Percentiles rank a stretch among this genome's conserved stretches.
Conservation (phyloP, 2,113 vertebrate genomes). For the Tyrannus savana region DNA sequence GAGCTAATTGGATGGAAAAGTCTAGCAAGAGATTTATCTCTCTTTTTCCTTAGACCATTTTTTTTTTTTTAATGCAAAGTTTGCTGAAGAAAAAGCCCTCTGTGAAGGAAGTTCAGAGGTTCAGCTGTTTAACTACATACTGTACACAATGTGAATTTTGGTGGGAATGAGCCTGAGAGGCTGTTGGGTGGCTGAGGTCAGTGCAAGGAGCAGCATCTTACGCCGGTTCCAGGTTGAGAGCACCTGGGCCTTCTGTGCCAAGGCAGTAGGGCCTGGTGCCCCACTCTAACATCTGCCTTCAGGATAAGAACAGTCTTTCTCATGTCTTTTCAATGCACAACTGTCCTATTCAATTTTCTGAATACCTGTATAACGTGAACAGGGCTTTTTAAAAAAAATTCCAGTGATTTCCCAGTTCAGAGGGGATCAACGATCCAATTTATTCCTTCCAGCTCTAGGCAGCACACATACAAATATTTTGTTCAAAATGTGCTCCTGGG, state of each 20-base stretch:
- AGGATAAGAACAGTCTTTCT: neutral
- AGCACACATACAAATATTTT: neutral
- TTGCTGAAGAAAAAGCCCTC: neutral
- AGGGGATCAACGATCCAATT: neutral
- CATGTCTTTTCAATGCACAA: fast-evolving
- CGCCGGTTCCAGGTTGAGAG: fast-evolving
- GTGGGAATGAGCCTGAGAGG: neutral
- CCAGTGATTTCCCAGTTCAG: neutral
- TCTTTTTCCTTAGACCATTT: neutral
- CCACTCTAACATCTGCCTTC: fast-evolving
- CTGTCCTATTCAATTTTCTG: fast-evolving
- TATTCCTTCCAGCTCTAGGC: neutral
- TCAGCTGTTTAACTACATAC: neutral
- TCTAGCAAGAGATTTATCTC: neutral
- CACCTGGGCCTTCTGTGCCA: neutral
- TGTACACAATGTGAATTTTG: neutral
- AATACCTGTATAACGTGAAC: neutral
- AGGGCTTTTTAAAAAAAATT: neutral
- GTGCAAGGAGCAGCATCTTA: neutral
- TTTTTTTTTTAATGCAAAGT: neutral
- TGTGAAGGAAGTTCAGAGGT: neutral
- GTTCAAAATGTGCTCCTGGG: neutral
- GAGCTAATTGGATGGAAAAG: neutral
- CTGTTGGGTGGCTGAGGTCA: neutral
- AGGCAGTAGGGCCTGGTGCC: neutral